Percentiles rank a stretch among this genome's conserved stretches.
Evolutionary conservation across 2,797 vertebrate species (phyloP).

Genomic region (Luscinia megarhynchos): DNA sequence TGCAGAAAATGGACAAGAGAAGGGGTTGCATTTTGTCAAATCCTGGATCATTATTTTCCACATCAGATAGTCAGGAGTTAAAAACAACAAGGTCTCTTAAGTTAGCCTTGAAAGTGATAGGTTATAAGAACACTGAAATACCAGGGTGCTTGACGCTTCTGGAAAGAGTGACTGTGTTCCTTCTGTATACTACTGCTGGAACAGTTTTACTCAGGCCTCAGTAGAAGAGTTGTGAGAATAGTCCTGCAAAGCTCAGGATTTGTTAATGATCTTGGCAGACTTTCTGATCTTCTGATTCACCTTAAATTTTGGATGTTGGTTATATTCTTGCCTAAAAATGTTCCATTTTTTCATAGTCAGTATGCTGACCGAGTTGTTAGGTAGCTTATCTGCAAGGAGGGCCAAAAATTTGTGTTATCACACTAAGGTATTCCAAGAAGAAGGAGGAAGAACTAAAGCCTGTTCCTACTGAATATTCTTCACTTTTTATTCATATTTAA

Average conservation of each 20-base stretch:
- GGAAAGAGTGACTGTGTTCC: not conserved
- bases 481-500: not conserved
- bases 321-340: not conserved
- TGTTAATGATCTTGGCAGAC: not conserved
- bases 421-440: not conserved
- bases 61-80: not conserved
- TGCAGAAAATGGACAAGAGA: not conserved
- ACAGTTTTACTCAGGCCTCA: not conserved
- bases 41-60: not conserved
- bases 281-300: not conserved
- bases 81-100: not conserved
- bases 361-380: not conserved
- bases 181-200: not conserved
- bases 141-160: not conserved
- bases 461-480: not conserved
- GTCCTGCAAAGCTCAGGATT: not conserved
- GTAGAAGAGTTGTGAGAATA: not conserved
- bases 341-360: fast-evolving
- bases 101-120: not conserved
- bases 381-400: not conserved
- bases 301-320: not conserved
- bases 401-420: not conserved
- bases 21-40: not conserved
- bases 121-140: not conserved
- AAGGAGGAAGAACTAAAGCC: not conserved